Evolutionary conservation across 2,888 invertebrate species (phyloP).

Genomic region (Drosophila nr. perissopoda): DNA sequence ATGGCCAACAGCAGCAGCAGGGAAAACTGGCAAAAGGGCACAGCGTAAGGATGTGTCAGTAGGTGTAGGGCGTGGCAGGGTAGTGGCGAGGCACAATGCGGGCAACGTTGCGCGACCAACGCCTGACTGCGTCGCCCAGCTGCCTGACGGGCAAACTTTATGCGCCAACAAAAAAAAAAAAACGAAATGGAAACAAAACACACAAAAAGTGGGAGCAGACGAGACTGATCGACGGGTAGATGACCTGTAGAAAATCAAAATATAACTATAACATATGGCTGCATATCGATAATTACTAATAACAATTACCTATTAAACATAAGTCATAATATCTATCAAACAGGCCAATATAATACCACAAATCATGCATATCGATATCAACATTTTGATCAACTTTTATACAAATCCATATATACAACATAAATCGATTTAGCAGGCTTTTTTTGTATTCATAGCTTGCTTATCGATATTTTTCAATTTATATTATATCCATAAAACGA

Average conservation of each 20-base stretch:
- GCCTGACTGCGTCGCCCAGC: slow-evolving; percentile 30
- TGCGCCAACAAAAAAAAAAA: slow-evolving; percentile 34
- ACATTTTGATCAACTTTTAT: too few species aligned
- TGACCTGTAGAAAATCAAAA: background rate
- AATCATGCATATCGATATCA: too few species aligned
- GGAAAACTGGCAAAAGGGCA: background rate
- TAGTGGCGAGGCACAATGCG: slow-evolving; percentile 67
- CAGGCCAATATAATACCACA: too few species aligned
- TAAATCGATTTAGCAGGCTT: too few species aligned
- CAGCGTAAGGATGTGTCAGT: background rate
- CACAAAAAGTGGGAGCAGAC: background rate
- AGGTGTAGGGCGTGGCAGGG: background rate
- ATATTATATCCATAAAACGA: background rate
- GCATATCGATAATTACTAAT: slow-evolving; percentile 3
- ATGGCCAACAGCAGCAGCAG: slow-evolving; percentile 14
- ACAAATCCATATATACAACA: too few species aligned
- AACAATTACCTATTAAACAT: fast-evolving
- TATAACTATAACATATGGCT: background rate
- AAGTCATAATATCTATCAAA: too few species aligned
- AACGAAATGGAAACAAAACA: slow-evolving; percentile 6
- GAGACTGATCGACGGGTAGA: slow-evolving; percentile 1
- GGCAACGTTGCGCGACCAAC: slow-evolving; percentile 68
- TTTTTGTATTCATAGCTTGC: background rate
- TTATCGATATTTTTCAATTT: background rate
- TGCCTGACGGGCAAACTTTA: slow-evolving; percentile 54